Conservation (phyloP, 2,113 vertebrate species). For the Diadophis punctatus region DNA sequence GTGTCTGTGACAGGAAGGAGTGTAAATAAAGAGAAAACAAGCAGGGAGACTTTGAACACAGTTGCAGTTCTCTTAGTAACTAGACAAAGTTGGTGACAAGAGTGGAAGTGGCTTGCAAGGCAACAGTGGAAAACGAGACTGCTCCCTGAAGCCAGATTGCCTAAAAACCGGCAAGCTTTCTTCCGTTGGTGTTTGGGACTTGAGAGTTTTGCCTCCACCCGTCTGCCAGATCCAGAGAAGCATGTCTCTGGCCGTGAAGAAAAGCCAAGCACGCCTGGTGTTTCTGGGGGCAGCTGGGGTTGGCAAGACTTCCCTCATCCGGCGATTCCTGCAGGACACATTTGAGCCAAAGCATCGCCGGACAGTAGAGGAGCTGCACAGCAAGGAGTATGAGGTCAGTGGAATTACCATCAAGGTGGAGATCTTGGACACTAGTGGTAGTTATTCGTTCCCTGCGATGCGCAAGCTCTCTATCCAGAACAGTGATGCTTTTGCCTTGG, state of each 20-base stretch:
- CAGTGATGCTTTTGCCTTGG: constrained; percentile 86
- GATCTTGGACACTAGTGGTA: constrained; percentile 89
- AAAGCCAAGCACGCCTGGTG: constrained; percentile 81
- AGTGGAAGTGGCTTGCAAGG: background rate
- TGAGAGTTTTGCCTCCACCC: background rate
- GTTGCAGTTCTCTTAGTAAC: background rate
- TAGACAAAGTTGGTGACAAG: constrained; percentile 27
- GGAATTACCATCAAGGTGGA: constrained; percentile 80
- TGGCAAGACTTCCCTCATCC: constrained; percentile 86
- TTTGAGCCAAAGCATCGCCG: constrained; percentile 86
- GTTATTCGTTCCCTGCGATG: constrained; percentile 92
- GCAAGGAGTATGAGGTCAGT: constrained; percentile 81
- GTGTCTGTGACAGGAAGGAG: constrained; percentile 18
- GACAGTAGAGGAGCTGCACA: constrained; percentile 91
- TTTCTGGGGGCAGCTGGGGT: constrained; percentile 87
- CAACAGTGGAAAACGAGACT: background rate
- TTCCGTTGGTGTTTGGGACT: background rate
- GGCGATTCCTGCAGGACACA: constrained; percentile 82
- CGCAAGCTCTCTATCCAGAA: constrained; percentile 88
- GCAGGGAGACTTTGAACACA: background rate
- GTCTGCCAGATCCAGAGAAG: background rate
- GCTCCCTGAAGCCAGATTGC: background rate
- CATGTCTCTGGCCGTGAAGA: constrained; percentile 84
- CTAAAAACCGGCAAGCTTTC: background rate
- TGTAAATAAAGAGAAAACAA: constrained; percentile 54